Base-by-base conservation (phyloP, 35 echinoderm and acorn worm genomes). In the Heliocidaris erythrogramma region DNA sequence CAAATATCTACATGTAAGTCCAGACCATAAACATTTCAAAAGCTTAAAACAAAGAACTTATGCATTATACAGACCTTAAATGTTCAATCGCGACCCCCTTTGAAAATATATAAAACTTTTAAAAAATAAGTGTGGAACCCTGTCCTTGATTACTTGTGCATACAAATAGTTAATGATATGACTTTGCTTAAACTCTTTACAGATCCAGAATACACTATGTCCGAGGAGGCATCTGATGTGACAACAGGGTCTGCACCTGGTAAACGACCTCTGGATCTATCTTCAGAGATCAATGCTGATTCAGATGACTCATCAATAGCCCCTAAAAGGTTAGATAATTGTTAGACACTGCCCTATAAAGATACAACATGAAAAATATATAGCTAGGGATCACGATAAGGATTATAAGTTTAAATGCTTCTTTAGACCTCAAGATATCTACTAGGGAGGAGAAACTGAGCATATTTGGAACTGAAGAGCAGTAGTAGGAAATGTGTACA, bases 311-410 rank as follows among this genome's bases (percentile, higher is more conserved):
- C 91, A 92, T 30, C 91, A 92, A 11, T 59, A 59, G 48, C 91
- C 91, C 11, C 49, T 48, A 92, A 92, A 92, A 92, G 91, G 91
- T 92, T 52, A 89, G 87, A 89, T 89, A 89, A 10, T 89, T 47
- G 65, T 78, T 78, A 78, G 18, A 78, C 27, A 17, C 13, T 21
- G 60, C 60, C 60, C 60, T 69, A 69, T 69, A 69, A 69, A 69
- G 13, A 24, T 69, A 56, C 5, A 56, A 12, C 52, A n/a, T 24
- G 65, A 78, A n/a, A 78, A 27, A n/a, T 78, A 78, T 27, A 18
- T 18, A 78, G 65, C 27, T 78, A 5, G 21, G 21, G 65, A n/a
- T n/a, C 8, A 78, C n/a, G 27, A 78, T 78, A 78, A 8, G 4
- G 65, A 78, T 78, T 78, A 78, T n/a, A 2, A 78, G 18, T 21